Base-by-base conservation (phyloP, 1,140 invertebrate species). In the Neodiprion virginianus region DNA sequence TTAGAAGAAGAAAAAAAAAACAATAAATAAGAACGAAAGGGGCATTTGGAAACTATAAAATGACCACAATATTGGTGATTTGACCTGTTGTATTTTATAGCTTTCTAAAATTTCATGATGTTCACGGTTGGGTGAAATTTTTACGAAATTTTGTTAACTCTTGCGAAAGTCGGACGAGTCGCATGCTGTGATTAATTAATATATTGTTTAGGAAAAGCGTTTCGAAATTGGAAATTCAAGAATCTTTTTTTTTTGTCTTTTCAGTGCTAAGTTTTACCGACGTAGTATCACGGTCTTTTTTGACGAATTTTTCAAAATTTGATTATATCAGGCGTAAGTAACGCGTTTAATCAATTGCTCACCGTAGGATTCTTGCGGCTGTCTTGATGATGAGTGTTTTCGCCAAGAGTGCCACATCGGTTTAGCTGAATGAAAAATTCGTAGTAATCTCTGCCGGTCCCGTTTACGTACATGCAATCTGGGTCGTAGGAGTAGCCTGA, bases 401-500 rank as follows among this genome's bases (percentile, higher is more conserved):
- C 95, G 68, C 95, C 96, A 12, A 97, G 89, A 8, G 96, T 97
- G 75, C 96, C 96, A 83, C 96, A 98, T 76, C 96, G 91, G 88
- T 98, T 97, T 8, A 97, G 89, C 83, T 97, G 94, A 77, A 98
- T 97, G 84, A 94, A 96, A 87, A 97, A 98, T 88, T 97, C 96
- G 87, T 97, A 97, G 84, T 96, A 95, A 84, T 96, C 95, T 61
- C 95, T 86, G 10, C 96, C 96, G 1, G 96, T 96, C 0, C 96
- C 96, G 88, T 97, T 98, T 74, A 98, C 95, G 87, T 97, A 98
- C 90, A 98, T 96, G 84, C 96, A 98, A 83, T 97, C 96, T 0
- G 95, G 94, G 85, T 98, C 96, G 82, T 97, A 97, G 0, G 96
- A 96, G 88, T 97, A 98, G 69, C 96, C 96, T 95, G 85, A 74